Conservation (phyloP, 2,113 vertebrate species). For the Cyanoramphus novaezelandiae region DNA sequence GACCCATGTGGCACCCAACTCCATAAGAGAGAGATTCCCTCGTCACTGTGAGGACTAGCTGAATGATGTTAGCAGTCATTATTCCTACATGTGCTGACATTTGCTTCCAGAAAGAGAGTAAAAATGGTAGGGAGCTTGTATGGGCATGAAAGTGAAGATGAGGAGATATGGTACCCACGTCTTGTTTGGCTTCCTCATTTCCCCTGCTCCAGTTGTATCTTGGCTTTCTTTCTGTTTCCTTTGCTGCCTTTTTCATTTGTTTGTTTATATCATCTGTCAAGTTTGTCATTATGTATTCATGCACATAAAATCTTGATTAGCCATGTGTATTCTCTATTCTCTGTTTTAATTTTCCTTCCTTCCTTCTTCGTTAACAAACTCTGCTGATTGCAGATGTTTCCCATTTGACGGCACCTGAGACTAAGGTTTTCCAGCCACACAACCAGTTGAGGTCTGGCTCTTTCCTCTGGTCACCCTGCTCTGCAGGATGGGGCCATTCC, state of each 20-base stretch:
- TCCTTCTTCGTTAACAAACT: constrained; percentile 23
- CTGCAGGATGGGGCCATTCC: neutral
- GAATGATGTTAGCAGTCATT: neutral
- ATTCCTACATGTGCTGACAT: neutral
- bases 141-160: fast-evolving
- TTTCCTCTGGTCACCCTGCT: fast-evolving
- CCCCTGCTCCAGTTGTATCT: neutral
- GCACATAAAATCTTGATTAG: constrained; percentile 55
- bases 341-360: constrained; percentile 43
- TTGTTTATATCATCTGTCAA: constrained; percentile 22
- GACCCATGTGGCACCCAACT: fast-evolving
- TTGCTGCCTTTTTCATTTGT: neutral
- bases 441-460: neutral
- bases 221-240: neutral
- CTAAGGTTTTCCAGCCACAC: neutral
- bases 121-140: neutral
- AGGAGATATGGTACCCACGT: fast-evolving
- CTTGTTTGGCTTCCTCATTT: neutral
- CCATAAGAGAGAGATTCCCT: neutral
- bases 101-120: neutral
- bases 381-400: constrained; percentile 3
- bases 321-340: constrained; percentile 1
- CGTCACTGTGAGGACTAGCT: neutral
- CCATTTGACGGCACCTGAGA: constrained; percentile 10
- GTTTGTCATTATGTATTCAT: constrained; percentile 2